These are phyloP conservation scores for Cassiopea xamachana DNA, from an alignment of 30 jellyfish, hydroid and myxozoan genomes.

Conservation along the genomic window DNA sequence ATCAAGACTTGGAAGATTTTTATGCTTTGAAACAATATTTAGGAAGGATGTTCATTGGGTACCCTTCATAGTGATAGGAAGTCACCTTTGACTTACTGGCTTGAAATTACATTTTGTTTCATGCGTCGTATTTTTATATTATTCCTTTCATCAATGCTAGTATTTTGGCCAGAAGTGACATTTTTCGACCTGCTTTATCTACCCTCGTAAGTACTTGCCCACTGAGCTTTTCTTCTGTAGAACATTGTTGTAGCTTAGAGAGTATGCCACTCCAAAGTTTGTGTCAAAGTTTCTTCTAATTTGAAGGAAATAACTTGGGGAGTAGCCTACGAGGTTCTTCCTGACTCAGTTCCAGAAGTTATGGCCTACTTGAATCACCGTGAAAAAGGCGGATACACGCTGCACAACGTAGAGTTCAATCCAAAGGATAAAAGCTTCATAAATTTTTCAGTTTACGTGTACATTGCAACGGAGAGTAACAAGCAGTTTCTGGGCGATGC, in stretches of 20 bases:
- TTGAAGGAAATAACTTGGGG: slow-evolving; percentile 93
- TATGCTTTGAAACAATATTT: too few relatives aligned
- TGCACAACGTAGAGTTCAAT: slow-evolving; percentile 59
- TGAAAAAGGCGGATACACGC: slow-evolving; percentile 97
- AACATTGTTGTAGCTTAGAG: not conserved
- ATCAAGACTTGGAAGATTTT: too few relatives aligned
- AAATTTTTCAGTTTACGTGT: slow-evolving; percentile 71
- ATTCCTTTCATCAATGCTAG: too few relatives aligned
- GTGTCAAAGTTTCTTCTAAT: not conserved
- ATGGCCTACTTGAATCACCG: slow-evolving; percentile 86
- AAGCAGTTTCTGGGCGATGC: slow-evolving; percentile 89
- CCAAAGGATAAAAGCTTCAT: slow-evolving; percentile 50
- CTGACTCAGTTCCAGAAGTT: slow-evolving; percentile 74
- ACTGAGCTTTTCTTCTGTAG: not conserved
- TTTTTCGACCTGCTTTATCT: too few relatives aligned
- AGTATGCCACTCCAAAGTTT: too few relatives aligned
- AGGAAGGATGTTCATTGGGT: too few relatives aligned
- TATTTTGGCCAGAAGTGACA: too few relatives aligned
- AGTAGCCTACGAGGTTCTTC: slow-evolving; percentile 81
- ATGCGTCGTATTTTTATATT: too few relatives aligned
- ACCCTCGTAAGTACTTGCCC: not conserved
- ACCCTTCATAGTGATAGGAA: too few relatives aligned
- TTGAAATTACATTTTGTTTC: too few relatives aligned
- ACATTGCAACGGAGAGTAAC: slow-evolving; percentile 84
- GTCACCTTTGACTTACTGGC: too few relatives aligned